A percentile compares a stretch with the other conserved stretches of the same genome.
Conservation (phyloP, 2,888 invertebrate species). For the Nycteola revayana region DNA sequence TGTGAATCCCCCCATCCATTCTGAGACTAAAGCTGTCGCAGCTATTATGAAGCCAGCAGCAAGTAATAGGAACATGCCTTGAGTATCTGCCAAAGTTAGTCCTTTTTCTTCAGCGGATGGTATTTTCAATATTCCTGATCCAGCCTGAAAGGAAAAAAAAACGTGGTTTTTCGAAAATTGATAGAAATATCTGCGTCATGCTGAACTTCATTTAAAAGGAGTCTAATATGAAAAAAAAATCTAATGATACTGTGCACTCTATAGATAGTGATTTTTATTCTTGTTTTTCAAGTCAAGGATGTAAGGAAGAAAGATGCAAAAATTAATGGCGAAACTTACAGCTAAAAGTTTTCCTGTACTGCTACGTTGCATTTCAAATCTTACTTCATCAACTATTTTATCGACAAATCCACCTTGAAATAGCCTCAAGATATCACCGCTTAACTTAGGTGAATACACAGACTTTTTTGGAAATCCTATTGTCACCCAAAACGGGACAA, state of each 20-base stretch:
- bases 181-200: no score
- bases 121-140: constrained; percentile 60
- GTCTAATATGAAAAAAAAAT: no score
- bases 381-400: constrained; percentile 86
- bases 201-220: no score
- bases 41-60: constrained; percentile 86
- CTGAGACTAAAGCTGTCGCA: constrained; percentile 83
- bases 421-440: constrained; percentile 82
- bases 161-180: no score
- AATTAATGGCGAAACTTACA: no score
- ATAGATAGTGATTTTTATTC: no score
- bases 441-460: constrained; percentile 83
- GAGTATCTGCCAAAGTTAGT: constrained; percentile 89
- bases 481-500: constrained; percentile 86
- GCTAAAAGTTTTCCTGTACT: constrained; percentile 83
- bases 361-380: constrained; percentile 87
- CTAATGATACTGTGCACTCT: no score
- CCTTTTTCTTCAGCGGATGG: constrained; percentile 85
- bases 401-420: constrained; percentile 85
- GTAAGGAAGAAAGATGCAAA: no score
- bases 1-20: constrained; percentile 87
- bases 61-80: constrained; percentile 90
- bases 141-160: constrained; percentile 59
- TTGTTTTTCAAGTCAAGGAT: no score
- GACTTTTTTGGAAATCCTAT: constrained; percentile 85